phyloP scores from a whole-genome alignment of 2,888 invertebrate species.

The Drosophila fulvimacula region DNA sequence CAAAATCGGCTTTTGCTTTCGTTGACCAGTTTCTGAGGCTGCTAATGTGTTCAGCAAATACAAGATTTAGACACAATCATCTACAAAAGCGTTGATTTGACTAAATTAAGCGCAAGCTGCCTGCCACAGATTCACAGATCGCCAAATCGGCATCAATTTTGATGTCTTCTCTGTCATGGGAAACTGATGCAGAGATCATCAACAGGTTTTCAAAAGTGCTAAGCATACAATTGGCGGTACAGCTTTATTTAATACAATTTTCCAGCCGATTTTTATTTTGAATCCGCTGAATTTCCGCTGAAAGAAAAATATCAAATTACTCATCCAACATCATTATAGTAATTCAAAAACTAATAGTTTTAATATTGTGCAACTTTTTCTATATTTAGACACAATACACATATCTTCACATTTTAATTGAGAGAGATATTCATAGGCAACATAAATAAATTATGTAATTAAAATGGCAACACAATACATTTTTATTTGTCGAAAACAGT shows the following conservation, averaged over 20 bases:
- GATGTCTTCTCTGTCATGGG: constrained; percentile 44
- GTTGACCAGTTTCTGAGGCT: constrained; percentile 58
- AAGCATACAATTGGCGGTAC: constrained; percentile 39
- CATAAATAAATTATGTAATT: constrained; percentile 69
- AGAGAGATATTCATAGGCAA: constrained; percentile 19
- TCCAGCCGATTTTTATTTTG: background rate
- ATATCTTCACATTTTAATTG: background rate
- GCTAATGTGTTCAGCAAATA: constrained; percentile 63
- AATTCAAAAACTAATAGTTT: background rate
- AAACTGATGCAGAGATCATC: constrained; percentile 56
- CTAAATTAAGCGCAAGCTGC: constrained; percentile 65
- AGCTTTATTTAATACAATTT: constrained; percentile 8
- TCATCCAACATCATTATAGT: background rate
- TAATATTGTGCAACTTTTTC: background rate
- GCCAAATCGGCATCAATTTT: constrained; percentile 69
- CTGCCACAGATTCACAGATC: constrained; percentile 37
- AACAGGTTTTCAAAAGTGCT: constrained; percentile 62
- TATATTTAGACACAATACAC: background rate
- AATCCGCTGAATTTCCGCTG: background rate
- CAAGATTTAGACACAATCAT: constrained; percentile 53
- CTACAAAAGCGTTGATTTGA: constrained; percentile 71
- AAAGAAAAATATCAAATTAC: background rate
- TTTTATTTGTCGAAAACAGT: constrained; percentile 30
- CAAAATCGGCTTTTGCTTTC: constrained; percentile 59
- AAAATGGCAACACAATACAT: constrained; percentile 32